Evolutionary conservation across 2,888 invertebrate genomes (phyloP), one percentile per base, ranked within the genome.

Genomic region (Pseudoips prasinana): DNA sequence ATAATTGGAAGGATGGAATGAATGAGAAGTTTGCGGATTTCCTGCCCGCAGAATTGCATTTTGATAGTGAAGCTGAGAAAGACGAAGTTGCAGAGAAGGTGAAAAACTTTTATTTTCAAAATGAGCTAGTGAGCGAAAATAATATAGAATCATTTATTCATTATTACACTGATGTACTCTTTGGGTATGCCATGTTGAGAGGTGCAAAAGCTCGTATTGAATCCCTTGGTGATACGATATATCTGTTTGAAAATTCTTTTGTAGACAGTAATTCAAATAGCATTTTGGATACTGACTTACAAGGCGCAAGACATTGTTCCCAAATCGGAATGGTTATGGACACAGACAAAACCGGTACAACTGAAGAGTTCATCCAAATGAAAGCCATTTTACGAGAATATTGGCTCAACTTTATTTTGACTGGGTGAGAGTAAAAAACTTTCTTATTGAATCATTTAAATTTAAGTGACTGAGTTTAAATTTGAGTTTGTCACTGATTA

Each of bases 151-250:
- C 25, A 8, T 64, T 46, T 11, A 26, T 47, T 6, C 32, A 47
- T 25, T 71, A 50, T 24, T 53, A 58, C 26, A 38, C 65, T 5
- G 81, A 92, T 89, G 27, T 51, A 2, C 11, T 55, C 0, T 62
- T 68, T 27, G 43, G 32, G 2, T 60, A 52, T 26, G 29, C 58
- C 0, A 55, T 46, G 10, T 22, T 67, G 7, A 44, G 58, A 22
- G 45, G 62, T 2, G 39, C 54, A 1, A 5, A 22, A 9, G 7
- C 64, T 7, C 55, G 61, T 7, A 24, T 28, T 0, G 30, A 40
- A 25, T 39, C 48, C n/a, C 65, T 64, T 0, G 54, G 67, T 30
- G 29, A 67, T 29, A 37, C 57, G 18, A 55, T 69, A 38, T 68
- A 61, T 39, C 43, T 71, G n/a, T 72, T 66, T 33, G 61, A 67